phyloP scores from a whole-genome alignment of 2,888 invertebrate genomes.

The Thysanoteuthis rhombus region DNA sequence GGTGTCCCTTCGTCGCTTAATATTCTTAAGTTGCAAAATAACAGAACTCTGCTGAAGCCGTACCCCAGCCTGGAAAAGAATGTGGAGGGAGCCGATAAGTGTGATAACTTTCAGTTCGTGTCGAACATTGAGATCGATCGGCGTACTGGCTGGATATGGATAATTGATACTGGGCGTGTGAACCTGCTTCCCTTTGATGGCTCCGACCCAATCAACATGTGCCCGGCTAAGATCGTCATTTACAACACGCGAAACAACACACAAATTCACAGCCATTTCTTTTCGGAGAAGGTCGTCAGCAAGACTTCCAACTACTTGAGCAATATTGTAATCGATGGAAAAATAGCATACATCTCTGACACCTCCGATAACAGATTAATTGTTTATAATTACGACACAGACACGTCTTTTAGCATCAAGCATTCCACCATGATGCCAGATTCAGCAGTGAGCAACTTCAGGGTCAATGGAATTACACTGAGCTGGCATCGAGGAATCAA shows the following conservation, averaged over 20 bases:
- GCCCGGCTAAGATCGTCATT: slow-evolving; percentile 41
- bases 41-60: slow-evolving; percentile 33
- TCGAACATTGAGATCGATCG: slow-evolving; percentile 45
- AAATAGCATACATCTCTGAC: slow-evolving; percentile 42
- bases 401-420: slow-evolving; percentile 34
- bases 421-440: slow-evolving; percentile 36
- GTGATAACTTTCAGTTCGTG: slow-evolving; percentile 40
- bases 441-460: background rate
- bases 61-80: slow-evolving; percentile 40
- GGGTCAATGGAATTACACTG: slow-evolving; percentile 14
- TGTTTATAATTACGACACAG: slow-evolving; percentile 37
- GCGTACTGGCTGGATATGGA: slow-evolving; percentile 44
- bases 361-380: slow-evolving; percentile 36
- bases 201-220: slow-evolving; percentile 35
- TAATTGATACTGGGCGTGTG: slow-evolving; percentile 43
- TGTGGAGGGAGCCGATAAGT: slow-evolving; percentile 35
- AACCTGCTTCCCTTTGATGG: slow-evolving; percentile 32
- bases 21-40: background rate
- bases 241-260: slow-evolving; percentile 33
- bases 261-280: slow-evolving; percentile 34
- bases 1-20: background rate
- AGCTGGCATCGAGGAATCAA: slow-evolving; percentile 37
- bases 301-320: slow-evolving; percentile 39
- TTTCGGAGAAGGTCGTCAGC: slow-evolving; percentile 39
- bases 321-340: slow-evolving; percentile 39